Evolutionary conservation across 1,140 invertebrate genomes (phyloP).

Genomic region (Bradynema listronoti): DNA sequence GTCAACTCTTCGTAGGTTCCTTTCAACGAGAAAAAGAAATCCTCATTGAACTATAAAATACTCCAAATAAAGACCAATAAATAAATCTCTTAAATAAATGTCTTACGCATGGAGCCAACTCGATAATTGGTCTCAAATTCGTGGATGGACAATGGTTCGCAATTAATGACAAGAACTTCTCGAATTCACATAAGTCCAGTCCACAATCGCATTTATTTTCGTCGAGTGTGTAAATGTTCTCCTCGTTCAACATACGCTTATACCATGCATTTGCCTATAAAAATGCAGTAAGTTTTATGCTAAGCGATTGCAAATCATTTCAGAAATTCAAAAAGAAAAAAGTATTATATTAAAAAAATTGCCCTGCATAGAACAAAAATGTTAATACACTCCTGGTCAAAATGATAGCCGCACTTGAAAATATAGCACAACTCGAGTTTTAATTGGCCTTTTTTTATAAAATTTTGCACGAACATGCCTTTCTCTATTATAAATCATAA

Average conservation of each 20-base stretch:
- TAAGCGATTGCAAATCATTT: no score
- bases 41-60: constrained; percentile 17
- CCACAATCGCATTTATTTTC: constrained; percentile 11
- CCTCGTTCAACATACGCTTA: neutral
- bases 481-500: no score
- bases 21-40: constrained; percentile 15
- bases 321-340: no score
- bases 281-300: no score
- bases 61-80: neutral
- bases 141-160: constrained; percentile 24
- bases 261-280: neutral
- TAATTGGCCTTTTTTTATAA: no score
- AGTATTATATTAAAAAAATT: no score
- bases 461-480: no score
- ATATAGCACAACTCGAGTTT: no score
- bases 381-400: no score
- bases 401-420: no score
- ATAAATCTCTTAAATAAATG: neutral
- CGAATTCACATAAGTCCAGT: constrained; percentile 23
- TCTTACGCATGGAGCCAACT: constrained; percentile 37
- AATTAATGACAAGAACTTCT: constrained; percentile 32
- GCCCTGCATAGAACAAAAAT: no score
- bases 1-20: constrained; percentile 34
- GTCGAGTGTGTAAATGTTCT: neutral
- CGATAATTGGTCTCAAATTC: constrained; percentile 26